phyloP scores from a whole-genome alignment of 2,113 vertebrate species.

The Catharus bicknelli region DNA sequence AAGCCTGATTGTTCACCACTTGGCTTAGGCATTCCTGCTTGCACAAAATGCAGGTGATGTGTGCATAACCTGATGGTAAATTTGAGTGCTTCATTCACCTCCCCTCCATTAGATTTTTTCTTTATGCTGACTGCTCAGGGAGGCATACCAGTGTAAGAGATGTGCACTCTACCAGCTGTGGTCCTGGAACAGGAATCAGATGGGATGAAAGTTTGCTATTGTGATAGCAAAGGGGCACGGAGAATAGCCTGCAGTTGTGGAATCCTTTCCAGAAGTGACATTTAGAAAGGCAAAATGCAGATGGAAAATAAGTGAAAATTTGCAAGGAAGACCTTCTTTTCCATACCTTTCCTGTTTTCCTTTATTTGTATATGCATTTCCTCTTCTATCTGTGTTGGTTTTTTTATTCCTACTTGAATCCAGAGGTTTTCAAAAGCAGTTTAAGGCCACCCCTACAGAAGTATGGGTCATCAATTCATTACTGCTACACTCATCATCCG shows the following conservation, averaged over 20 bases:
- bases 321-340: neutral
- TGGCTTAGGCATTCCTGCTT: neutral
- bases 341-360: neutral
- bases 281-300: neutral
- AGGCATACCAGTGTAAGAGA: neutral
- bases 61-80: neutral
- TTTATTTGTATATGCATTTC: neutral
- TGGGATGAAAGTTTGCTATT: neutral
- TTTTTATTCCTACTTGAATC: neutral
- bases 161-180: neutral
- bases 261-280: neutral
- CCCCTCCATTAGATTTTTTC: neutral
- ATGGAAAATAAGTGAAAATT: neutral
- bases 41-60: neutral
- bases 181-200: neutral
- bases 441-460: neutral
- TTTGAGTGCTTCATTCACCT: neutral
- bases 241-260: neutral
- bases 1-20: neutral
- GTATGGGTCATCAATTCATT: neutral
- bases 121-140: neutral
- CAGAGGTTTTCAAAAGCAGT: neutral
- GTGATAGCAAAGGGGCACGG: neutral
- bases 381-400: neutral
- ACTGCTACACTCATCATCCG: rapidly evolving